These are phyloP conservation scores for Cotesia glomerata DNA, from an alignment of 1,140 invertebrate species.

Conservation along the genomic window DNA sequence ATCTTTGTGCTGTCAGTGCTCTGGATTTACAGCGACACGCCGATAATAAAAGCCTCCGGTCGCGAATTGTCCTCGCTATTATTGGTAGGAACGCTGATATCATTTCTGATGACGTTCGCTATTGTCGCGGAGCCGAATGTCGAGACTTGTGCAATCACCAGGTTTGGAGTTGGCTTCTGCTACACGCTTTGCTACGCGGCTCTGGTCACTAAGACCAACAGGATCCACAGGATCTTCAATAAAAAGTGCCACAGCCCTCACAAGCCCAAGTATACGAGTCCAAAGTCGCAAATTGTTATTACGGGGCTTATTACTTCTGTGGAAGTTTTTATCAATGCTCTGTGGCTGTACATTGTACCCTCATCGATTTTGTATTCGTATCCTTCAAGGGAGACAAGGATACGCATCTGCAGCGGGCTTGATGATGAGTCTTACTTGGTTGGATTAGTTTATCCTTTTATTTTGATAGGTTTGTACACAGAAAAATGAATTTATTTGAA, in stretches of 20 bases:
- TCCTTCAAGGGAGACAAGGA: conserved; percentile 54
- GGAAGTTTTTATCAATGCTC: conserved; percentile 64
- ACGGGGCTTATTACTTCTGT: conserved; percentile 63
- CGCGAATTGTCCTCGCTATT: conserved; percentile 57
- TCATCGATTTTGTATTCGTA: conserved; percentile 57
- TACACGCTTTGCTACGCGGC: conserved; percentile 68
- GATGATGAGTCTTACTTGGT: conserved; percentile 65
- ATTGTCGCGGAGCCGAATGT: conserved; percentile 63
- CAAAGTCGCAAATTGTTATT: conserved; percentile 65
- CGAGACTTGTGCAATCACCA: conserved; percentile 62
- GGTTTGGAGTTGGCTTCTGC: conserved; percentile 66
- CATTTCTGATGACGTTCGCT: conserved; percentile 67
- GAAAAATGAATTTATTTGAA: not conserved
- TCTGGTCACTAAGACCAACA: conserved; percentile 68
- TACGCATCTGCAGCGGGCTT: conserved; percentile 62
- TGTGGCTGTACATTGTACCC: conserved; percentile 63
- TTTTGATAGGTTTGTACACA: conserved; percentile 60
- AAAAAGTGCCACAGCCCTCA: conserved; percentile 46
- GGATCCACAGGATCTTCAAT: conserved; percentile 68
- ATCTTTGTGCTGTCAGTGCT: conserved; percentile 74
- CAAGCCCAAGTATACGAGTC: conserved; percentile 61
- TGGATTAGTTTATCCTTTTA: conserved; percentile 66
- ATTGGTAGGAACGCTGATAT: conserved; percentile 62
- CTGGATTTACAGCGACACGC: conserved; percentile 63
- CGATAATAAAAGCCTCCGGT: conserved; percentile 69